Evolutionary conservation across 2,888 invertebrate species (phyloP), one percentile per base, ranked within the genome.

Genomic region (Chaetogeoica ovagalla): DNA sequence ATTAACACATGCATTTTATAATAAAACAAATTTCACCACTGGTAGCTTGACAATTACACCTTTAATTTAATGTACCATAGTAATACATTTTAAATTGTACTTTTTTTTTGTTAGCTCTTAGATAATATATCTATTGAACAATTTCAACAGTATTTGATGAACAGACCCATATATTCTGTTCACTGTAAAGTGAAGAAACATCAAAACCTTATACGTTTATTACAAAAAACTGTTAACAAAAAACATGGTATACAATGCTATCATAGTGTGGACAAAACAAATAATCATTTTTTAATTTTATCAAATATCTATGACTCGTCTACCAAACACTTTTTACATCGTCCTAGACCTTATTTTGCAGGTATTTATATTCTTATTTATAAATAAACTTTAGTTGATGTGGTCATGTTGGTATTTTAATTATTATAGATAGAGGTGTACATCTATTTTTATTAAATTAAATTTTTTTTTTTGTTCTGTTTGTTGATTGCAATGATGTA

Each of bases 151-250:
- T 79, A 70, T 79, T 57, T 79, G 23, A 63, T 39, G 39, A 70
- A 63, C 23, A 63, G 55, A 15, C 63, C 79, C 13, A n/a, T 21
- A 19, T 62, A 17, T 55, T 39, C 79, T 8, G 70, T 63, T 63
- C 23, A 79, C 17, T 63, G 62, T 39, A 71, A 63, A 19, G 19
- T 43, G n/a, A 79, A 71, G 30, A 63, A 79, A 71, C 70, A 77
- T 77, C 69, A 79, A 71, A 70, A 71, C 57, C 11, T 71, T 71
- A 23, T 71, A 57, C 39, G 57, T 30, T 55, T 79, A 11, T 57
- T 79, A 30, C 70, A 71, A 71, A 79, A 79, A 79, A 57, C 57
- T 43, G 52, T 71, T 13, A 71, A 70, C 30, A 79, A 79, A 71
- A 71, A 71, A 48, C 23, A 37, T 63, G 57, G 63, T 39, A 11